phyloP scores from a whole-genome alignment of 1,140 invertebrate genomes.

The Leguminivora glycinivorella region DNA sequence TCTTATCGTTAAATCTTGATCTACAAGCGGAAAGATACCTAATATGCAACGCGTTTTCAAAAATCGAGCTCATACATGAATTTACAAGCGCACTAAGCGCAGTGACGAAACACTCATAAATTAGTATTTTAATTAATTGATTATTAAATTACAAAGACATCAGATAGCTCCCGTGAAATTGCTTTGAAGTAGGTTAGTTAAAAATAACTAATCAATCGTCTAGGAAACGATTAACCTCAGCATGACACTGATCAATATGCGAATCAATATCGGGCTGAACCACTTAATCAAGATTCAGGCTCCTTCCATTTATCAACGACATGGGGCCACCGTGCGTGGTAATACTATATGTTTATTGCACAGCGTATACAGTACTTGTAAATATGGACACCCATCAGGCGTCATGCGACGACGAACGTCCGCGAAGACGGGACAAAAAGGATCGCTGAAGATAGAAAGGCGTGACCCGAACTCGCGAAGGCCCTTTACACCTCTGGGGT shows the following conservation, averaged over 20 bases:
- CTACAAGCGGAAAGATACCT: too few species aligned
- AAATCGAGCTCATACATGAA: too few species aligned
- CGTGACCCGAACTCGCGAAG: too few species aligned
- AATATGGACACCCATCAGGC: neutral
- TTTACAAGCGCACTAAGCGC: too few species aligned
- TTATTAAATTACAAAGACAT: neutral
- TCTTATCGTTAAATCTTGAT: too few species aligned
- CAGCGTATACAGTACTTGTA: constrained; percentile 1
- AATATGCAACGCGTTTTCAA: too few species aligned
- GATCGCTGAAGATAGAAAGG: too few species aligned
- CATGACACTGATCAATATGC: constrained; percentile 1
- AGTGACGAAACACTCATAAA: too few species aligned
- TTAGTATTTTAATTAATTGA: neutral
- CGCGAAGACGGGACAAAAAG: constrained; percentile 1
- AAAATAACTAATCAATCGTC: neutral
- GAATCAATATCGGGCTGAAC: constrained; percentile 1
- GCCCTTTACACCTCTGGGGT: too few species aligned
- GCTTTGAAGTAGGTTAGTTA: neutral
- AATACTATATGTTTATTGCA: too few species aligned
- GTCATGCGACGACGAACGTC: too few species aligned
- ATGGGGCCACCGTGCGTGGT: neutral
- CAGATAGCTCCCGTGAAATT: neutral
- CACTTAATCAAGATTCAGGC: constrained; percentile 8
- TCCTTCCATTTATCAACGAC: constrained; percentile 1
- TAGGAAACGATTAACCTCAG: neutral